Evolutionary conservation across 2,888 invertebrate genomes (phyloP).

Genomic region (Drosophila crucigera): DNA sequence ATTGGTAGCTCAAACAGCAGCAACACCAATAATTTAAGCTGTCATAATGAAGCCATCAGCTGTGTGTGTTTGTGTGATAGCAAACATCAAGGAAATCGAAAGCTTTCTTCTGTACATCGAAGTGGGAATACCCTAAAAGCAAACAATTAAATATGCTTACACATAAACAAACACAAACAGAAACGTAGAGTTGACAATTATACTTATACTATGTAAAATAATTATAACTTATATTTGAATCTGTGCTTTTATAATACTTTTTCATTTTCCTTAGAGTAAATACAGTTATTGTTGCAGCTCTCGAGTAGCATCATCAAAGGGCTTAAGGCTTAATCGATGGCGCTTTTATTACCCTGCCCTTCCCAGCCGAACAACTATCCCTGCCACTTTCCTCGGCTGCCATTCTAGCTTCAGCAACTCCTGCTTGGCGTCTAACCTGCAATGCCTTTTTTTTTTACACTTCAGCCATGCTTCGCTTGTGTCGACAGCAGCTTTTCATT

Average conservation of each 20-base stretch:
- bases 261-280: conserved; percentile 9
- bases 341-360: conserved; percentile 50
- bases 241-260: not conserved
- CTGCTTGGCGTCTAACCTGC: conserved; percentile 38
- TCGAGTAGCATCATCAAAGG: conserved; percentile 48
- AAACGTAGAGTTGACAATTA: not conserved
- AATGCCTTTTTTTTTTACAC: conserved; percentile 62
- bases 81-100: conserved; percentile 15
- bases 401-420: conserved; percentile 47
- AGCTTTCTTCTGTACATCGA: conserved; percentile 14
- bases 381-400: not conserved
- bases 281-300: not conserved
- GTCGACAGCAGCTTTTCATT: conserved; percentile 81
- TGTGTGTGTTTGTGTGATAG: conserved; percentile 1
- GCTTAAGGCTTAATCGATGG: conserved; percentile 76
- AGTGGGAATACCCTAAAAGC: conserved; percentile 26
- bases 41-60: conserved; percentile 68
- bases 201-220: not conserved
- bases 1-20: conserved; percentile 27
- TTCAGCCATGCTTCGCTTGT: conserved; percentile 75
- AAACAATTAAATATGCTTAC: not conserved
- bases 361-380: conserved; percentile 1
- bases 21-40: conserved; percentile 58
- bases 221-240: not conserved
- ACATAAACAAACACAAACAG: not conserved